phyloP scores from a whole-genome alignment of 2,888 invertebrate genomes.

The Zele albiditarsus region DNA sequence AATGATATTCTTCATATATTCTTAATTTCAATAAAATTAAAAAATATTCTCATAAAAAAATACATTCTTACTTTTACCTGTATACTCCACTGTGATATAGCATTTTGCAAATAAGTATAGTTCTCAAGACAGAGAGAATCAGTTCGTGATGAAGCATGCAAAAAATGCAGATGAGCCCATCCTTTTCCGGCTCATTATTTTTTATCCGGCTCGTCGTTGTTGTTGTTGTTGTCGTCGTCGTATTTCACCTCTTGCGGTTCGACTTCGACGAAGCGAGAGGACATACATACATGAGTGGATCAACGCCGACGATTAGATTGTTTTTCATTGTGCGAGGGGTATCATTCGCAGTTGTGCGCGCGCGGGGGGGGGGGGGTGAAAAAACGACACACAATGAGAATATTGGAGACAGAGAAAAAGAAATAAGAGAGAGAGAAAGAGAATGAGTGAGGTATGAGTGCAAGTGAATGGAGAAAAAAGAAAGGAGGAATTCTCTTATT shows the following conservation, averaged over 20 bases:
- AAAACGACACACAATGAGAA: not conserved
- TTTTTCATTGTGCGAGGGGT: conserved; percentile 24
- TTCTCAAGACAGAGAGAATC: conserved; percentile 23
- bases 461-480: conserved; percentile 25
- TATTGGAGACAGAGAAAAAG: not conserved
- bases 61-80: not conserved
- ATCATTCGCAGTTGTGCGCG: not conserved
- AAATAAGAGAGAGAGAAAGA: not conserved
- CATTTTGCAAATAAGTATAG: not conserved
- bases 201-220: conserved; percentile 9
- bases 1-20: no score
- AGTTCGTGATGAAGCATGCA: conserved; percentile 39
- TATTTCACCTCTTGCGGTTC: not conserved
- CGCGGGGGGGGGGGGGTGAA: not conserved
- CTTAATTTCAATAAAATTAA: no score
- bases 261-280: conserved; percentile 14
- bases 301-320: conserved; percentile 23
- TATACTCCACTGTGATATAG: not conserved
- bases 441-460: conserved; percentile 13
- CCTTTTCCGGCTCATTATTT: conserved; percentile 38
- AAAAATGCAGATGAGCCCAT: conserved; percentile 43
- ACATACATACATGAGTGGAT: conserved; percentile 21
- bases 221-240: not conserved
- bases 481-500: not conserved
- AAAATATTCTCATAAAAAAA: no score